Percentiles rank a stretch among this genome's conserved stretches.
Evolutionary conservation across 2,888 invertebrate species (phyloP).

Genomic region (Drosophila flavopinicola): DNA sequence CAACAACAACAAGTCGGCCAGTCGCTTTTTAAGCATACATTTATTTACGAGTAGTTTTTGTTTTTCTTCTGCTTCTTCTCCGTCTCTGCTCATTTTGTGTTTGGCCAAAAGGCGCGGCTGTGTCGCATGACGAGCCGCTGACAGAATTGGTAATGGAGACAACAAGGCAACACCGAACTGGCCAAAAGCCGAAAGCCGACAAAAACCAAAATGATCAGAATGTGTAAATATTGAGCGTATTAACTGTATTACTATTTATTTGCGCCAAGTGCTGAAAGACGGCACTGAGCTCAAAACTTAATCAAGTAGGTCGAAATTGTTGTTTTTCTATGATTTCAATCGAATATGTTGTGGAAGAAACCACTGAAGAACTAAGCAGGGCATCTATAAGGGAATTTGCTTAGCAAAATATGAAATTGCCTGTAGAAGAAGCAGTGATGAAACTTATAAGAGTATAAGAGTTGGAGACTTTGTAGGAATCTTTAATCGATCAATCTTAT

Average conservation of each 20-base stretch:
- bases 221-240: not conserved
- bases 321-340: not conserved
- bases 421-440: too few relatives aligned
- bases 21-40: constrained; percentile 57
- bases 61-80: not conserved
- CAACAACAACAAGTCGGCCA: constrained; percentile 32
- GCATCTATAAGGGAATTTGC: too few relatives aligned
- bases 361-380: too few relatives aligned
- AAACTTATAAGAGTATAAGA: too few relatives aligned
- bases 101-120: constrained; percentile 47
- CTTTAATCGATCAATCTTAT: too few relatives aligned
- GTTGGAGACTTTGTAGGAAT: too few relatives aligned
- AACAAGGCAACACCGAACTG: constrained; percentile 22
- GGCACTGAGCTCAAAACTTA: not conserved
- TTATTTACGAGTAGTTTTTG: constrained; percentile 65
- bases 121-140: constrained; percentile 66
- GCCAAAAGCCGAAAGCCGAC: not conserved
- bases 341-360: too few relatives aligned
- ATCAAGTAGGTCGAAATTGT: not conserved
- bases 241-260: not conserved
- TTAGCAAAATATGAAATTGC: too few relatives aligned
- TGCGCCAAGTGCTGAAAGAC: not conserved
- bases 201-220: not conserved
- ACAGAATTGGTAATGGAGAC: constrained; percentile 63
- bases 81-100: constrained; percentile 7